Conservation (phyloP, 2,113 vertebrate genomes). For the Mustela lutreola region DNA sequence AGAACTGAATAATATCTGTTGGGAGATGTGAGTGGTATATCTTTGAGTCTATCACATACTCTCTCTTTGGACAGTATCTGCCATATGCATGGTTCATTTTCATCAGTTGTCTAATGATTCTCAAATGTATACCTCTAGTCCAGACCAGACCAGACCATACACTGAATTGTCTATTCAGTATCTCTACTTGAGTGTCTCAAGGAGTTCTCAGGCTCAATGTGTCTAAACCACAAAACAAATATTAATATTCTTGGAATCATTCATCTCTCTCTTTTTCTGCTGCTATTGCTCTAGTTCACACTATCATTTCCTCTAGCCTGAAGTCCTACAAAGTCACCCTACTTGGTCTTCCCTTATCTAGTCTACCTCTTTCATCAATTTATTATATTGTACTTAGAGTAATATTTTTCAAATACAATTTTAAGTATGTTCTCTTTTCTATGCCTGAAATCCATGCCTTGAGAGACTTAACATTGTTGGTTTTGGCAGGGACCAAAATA, state of each 20-base stretch:
- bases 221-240: constrained; percentile 6
- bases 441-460: not conserved
- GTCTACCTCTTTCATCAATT: not conserved
- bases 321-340: not conserved
- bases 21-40: not conserved
- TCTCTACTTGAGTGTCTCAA: not conserved
- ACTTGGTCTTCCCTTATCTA: not conserved
- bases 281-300: not conserved
- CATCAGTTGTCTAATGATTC: not conserved
- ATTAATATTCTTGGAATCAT: not conserved
- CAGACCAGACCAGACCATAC: not conserved
- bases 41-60: not conserved
- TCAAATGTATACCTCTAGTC: not conserved
- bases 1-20: not conserved
- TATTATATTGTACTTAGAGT: not conserved
- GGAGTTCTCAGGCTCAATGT: not conserved
- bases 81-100: not conserved
- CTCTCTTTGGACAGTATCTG: not conserved
- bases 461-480: not conserved
- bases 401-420: not conserved
- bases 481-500: not conserved
- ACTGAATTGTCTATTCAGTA: not conserved
- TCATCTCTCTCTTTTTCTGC: not conserved
- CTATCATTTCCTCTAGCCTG: not conserved
- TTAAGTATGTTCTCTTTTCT: not conserved